These are phyloP conservation scores for Drosophila paracracens DNA, from an alignment of 2,888 invertebrate genomes.

Conservation along the genomic window DNA sequence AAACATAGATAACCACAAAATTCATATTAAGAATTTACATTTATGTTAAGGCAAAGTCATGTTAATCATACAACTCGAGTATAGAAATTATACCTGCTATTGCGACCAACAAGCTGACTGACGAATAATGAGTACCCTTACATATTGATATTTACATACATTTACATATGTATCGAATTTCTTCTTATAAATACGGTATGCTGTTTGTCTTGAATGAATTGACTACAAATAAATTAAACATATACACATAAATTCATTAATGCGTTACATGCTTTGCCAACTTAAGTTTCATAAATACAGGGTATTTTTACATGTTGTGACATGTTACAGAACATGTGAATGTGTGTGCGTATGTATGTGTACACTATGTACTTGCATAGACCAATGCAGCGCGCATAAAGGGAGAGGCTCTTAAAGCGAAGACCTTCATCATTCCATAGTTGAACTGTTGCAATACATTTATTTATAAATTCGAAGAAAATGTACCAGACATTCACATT, in stretches of 20 bases:
- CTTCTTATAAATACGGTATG: not conserved
- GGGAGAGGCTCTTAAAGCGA: slow-evolving; percentile 23
- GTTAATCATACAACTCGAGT: not conserved
- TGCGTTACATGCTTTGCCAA: not conserved
- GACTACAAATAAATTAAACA: not conserved
- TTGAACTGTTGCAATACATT: slow-evolving; percentile 15
- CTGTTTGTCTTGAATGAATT: not conserved
- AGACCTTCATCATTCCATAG: slow-evolving; percentile 1
- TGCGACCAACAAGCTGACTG: not conserved
- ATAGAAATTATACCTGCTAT: not conserved
- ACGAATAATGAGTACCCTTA: not conserved
- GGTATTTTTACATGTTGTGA: slow-evolving; percentile 1
- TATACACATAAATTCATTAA: not conserved
- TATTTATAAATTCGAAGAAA: slow-evolving; percentile 13
- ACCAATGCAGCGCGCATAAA: slow-evolving; percentile 63
- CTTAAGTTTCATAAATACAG: not conserved
- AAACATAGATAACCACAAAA: not conserved
- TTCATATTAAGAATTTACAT: not conserved
- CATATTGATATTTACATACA: not conserved
- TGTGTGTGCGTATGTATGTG: not conserved
- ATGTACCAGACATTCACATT: slow-evolving; percentile 2
- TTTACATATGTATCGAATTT: not conserved
- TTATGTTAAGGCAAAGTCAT: not conserved
- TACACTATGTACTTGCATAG: slow-evolving; percentile 31
- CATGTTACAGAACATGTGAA: not conserved